Evolutionary conservation across 2,888 invertebrate genomes (phyloP), one percentile per base, ranked within the genome.

Genomic region (Heliconius sara): DNA sequence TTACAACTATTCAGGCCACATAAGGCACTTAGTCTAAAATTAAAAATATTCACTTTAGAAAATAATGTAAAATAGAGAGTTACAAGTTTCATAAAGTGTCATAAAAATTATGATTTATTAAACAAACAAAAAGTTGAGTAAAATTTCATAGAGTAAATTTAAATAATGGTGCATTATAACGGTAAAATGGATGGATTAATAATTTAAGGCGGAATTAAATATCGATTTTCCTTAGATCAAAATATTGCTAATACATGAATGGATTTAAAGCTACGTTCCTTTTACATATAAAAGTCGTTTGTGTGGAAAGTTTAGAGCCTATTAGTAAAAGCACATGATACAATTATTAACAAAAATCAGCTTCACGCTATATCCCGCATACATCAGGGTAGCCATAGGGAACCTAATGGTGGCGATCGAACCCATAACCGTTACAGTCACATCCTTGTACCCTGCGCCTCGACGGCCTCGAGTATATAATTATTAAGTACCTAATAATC

Each of bases 11-110:
- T 83, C 84, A 88, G 84, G 86, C 86, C 86, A 85, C 85, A 84
- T 85, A 89, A 89, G 88, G 88, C 93, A 93, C 93, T 93, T 93
- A 91, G 86, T 88, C 90, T 92, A 91, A 85, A 88, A 83, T 85
- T 91, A 91, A 52, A 90, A 73, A 60, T 73, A 34, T 73, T 60
- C n/a, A 34, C 16, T 70, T 70, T 43, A 47, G 47, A 47, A 70
- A 70, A 70, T 47, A 25, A 68, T 25, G 39, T 68, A 2, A 47
- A 70, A 70, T 43, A 47, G 43, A 70, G 70, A 70, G 70, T 70
- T 47, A 52, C n/a, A 47, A 5, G 47, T 13, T 43, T 25, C 68
- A 43, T 7, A n/a, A 25, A 12, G 30, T n/a, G 70, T 70, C 43
- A 70, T 16, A 70, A n/a, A 25, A 25, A 13, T 47, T 25, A 25